Evolutionary conservation across 2,888 invertebrate species (phyloP), one percentile per base, ranked within the genome.

Genomic region (Eudemis profundana): DNA sequence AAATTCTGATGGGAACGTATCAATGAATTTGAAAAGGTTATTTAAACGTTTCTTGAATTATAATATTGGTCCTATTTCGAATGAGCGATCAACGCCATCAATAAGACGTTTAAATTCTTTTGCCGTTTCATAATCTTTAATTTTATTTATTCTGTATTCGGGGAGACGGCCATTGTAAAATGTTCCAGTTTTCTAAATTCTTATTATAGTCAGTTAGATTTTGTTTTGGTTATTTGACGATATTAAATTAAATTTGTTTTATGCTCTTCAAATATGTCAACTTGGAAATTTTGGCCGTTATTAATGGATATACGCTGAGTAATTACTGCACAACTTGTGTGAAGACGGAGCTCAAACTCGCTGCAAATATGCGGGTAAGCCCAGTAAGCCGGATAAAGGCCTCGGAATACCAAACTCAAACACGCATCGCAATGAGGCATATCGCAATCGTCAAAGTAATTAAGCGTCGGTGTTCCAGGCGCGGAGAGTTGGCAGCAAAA

Each of bases 41-140:
- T 69, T 70, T 68, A 67, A 65, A 69, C 56, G 62, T 57, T 64
- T 14, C 17, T 15, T 56, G 63, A 68, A 71, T 67, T 70, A 70
- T 53, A 63, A 64, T 71, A 76, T 76, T 70, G 72, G 71, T 72
- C 69, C 69, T 66, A 47, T 61, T 63, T 62, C 67, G 68, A 60
- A 69, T 71, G 75, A 75, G 67, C 68, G 70, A 77, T 75, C 68
- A 70, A 62, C 69, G 65, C 70, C 72, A 81, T 80, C 75, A 78
- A 81, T 78, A 77, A 74, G 74, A 59, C 66, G 65, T 71, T 62
- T 70, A 69, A 72, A 70, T 74, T 73, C 68, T 70, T 53, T 73
- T 73, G 69, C 73, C 60, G 68, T 74, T 75, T 74, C 65, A 70
- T 66, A 53, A 66, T 71, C 54, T 51, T 29, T 51, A 65, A 66